A percentile compares a stretch with the other conserved stretches of the same genome.
phyloP scores from a whole-genome alignment of 2,888 invertebrate species.

The Parelbella ahira region DNA sequence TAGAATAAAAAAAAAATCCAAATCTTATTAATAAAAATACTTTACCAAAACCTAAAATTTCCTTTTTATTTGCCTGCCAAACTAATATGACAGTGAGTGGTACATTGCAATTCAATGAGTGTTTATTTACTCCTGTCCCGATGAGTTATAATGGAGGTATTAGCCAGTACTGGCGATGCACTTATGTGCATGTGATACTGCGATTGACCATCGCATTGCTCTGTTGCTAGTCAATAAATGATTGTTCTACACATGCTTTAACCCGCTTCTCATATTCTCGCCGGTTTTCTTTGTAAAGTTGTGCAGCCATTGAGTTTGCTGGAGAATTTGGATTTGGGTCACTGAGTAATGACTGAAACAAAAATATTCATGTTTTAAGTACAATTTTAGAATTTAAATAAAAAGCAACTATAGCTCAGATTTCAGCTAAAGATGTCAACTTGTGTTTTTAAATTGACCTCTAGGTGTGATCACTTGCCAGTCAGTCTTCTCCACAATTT shows the following conservation, averaged over 20 bases:
- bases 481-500: no score
- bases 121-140: slow-evolving; percentile 54
- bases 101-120: slow-evolving; percentile 38
- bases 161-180: slow-evolving; percentile 45
- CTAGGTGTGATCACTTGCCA: no score
- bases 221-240: slow-evolving; percentile 94
- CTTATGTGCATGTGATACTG: slow-evolving; percentile 37
- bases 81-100: slow-evolving; percentile 35
- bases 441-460: no score
- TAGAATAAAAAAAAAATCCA: slow-evolving; percentile 25
- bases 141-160: slow-evolving; percentile 58
- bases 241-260: slow-evolving; percentile 99
- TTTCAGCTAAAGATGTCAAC: no score
- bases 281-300: slow-evolving; percentile 99
- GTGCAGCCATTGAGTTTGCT: slow-evolving; percentile 99
- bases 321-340: slow-evolving; percentile 99
- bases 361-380: slow-evolving; percentile 33
- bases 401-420: no score
- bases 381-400: neutral
- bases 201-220: slow-evolving; percentile 44
- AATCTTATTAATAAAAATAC: slow-evolving; percentile 30
- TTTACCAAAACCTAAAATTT: slow-evolving; percentile 29
- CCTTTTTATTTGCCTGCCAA: slow-evolving; percentile 28
- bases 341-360: slow-evolving; percentile 97
- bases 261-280: slow-evolving; percentile 99